Evolutionary conservation across 2,113 vertebrate species (phyloP), one percentile per base, ranked within the genome.

Genomic region (Willisornis vidua): DNA sequence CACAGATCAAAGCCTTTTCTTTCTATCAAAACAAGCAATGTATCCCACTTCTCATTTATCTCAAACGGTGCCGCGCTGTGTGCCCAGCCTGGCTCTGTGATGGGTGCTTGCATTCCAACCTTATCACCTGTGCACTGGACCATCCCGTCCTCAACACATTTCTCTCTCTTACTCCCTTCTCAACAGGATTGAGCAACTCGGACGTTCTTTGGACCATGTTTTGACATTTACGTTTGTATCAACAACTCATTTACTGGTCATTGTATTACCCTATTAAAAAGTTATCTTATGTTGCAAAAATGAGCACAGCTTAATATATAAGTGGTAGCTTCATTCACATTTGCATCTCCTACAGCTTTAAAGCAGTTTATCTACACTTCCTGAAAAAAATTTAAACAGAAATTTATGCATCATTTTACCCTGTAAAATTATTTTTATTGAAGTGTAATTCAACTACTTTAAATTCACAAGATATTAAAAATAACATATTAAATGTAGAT

Each of bases 11-110:
- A 84, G 67, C 15, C 39, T 57, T 59, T 63, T 75, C 18, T 33
- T 75, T 75, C 55, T 12, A 82, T 45, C 45, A 85, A 68, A 81
- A 85, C 1, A 13, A 87, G 85, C 12, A 57, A 48, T 0, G 0
- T 33, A 55, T 35, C 12, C 39, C 24, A 58, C 23, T 71, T 86
- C 63, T 16, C 7, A 6, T 78, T 77, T 91, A 59, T 75, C 48
- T 87, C 37, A 45, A 78, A 33, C 1, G 1, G 24, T 19, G 49
- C 35, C 48, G 24, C 12, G 61, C 24, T 0, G 0, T 12, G n/a
- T 14, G 57, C 67, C 79, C 3, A 1, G 23, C 49, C 37, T 61
- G 48, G 39, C 62, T 61, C 62, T 59, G 54, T 2, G 4, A 68
- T 0, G 1, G 10, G 13, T 59, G 33, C 29, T 89, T 45, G 46